Conservation (phyloP, 2,888 invertebrate species). For the Erannis defoliaria region DNA sequence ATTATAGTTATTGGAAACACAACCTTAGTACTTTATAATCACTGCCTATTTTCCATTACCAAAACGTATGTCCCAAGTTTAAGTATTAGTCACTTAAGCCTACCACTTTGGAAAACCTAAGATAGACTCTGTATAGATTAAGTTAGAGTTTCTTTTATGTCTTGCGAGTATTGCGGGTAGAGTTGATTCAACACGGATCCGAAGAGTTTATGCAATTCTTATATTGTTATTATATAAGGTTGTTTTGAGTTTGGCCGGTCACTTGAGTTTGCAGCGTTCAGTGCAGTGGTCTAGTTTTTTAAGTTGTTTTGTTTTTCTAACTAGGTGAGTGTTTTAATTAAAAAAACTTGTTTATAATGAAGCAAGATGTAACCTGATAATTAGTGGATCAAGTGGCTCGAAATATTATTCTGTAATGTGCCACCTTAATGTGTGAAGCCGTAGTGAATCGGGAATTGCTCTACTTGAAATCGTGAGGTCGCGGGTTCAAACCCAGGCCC, state of each 20-base stretch:
- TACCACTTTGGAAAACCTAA: conserved; percentile 39
- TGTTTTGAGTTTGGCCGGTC: conserved; percentile 64
- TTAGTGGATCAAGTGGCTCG: no score
- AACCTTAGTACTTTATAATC: conserved; percentile 40
- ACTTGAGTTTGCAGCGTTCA: conserved; percentile 71
- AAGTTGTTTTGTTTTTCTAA: conserved; percentile 43
- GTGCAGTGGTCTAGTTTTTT: conserved; percentile 70
- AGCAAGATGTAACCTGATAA: no score
- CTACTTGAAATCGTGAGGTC: no score
- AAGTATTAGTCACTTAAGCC: conserved; percentile 45
- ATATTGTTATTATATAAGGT: conserved; percentile 85
- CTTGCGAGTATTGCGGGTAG: conserved; percentile 37
- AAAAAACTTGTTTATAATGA: background rate
- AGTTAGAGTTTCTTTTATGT: conserved; percentile 46
- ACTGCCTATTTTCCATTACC: conserved; percentile 49
- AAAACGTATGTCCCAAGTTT: conserved; percentile 39
- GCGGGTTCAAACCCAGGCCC: no score
- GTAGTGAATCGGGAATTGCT: no score
- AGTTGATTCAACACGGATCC: conserved; percentile 66
- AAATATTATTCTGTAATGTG: no score
- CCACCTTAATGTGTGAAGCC: no score
- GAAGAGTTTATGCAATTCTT: conserved; percentile 83
- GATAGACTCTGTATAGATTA: conserved; percentile 28
- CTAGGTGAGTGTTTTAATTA: conserved; percentile 60
- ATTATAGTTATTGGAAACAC: conserved; percentile 45